phyloP scores from a whole-genome alignment of 2,888 invertebrate species.

The Sphaeridia pumilis region DNA sequence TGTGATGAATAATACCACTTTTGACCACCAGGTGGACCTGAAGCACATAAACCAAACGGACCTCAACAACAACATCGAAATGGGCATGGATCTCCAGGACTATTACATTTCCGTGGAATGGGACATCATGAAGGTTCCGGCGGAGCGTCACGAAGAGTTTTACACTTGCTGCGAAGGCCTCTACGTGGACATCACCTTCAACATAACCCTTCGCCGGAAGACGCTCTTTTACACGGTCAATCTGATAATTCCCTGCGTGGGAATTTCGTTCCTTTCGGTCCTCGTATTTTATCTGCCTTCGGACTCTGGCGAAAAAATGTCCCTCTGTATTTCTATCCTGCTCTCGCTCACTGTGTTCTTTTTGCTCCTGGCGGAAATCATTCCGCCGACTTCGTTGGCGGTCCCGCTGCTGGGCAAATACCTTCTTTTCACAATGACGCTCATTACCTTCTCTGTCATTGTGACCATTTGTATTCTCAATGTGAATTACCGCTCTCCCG shows the following conservation, averaged over 20 bases:
- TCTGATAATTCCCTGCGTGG: conserved; percentile 92
- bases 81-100: conserved; percentile 84
- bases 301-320: conserved; percentile 65
- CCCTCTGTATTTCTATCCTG: conserved; percentile 85
- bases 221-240: conserved; percentile 97
- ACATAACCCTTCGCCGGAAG: conserved; percentile 84
- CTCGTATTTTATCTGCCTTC: conserved; percentile 95
- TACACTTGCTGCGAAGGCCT: conserved; percentile 79
- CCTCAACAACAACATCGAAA: conserved; percentile 74
- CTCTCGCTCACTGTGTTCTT: conserved; percentile 90
- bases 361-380: conserved; percentile 82
- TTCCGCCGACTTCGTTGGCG: conserved; percentile 84
- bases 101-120: conserved; percentile 96
- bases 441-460: conserved; percentile 83
- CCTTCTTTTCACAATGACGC: conserved; percentile 85
- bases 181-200: conserved; percentile 94
- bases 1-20: too few species aligned
- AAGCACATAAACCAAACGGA: conserved; percentile 76
- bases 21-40: conserved; percentile 88
- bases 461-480: conserved; percentile 88
- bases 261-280: conserved; percentile 91
- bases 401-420: conserved; percentile 85
- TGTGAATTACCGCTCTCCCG: conserved; percentile 80
- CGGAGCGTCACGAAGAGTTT: conserved; percentile 77
- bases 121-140: conserved; percentile 91